A percentile compares a stretch with the other conserved stretches of the same genome.
phyloP scores from a whole-genome alignment of 2,888 invertebrate species.

The Drosophila formosana region DNA sequence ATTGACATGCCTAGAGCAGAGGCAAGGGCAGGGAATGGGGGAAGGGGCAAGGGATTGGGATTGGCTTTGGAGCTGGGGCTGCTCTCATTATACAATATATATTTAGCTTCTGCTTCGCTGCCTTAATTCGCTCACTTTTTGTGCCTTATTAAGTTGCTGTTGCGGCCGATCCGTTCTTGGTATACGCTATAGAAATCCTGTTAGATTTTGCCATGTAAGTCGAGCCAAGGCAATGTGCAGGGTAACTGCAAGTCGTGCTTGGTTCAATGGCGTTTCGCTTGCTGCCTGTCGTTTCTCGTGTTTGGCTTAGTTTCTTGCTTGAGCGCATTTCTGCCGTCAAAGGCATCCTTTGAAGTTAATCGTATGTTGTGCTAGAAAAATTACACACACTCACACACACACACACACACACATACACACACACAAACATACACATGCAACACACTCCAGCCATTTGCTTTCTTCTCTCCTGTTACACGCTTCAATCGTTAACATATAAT shows the following conservation, averaged over 20 bases:
- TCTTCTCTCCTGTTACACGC: slow-evolving; percentile 47
- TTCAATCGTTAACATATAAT: slow-evolving; percentile 68
- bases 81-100: slow-evolving; percentile 65
- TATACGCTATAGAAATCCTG: background rate
- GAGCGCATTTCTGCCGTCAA: slow-evolving; percentile 76
- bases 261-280: slow-evolving; percentile 22
- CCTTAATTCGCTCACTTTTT: slow-evolving; percentile 66
- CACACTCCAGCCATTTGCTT: slow-evolving; percentile 33
- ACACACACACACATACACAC: slow-evolving; percentile 11
- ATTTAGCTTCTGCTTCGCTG: slow-evolving; percentile 66
- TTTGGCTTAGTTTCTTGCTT: slow-evolving; percentile 76
- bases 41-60: background rate
- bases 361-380: slow-evolving; percentile 68
- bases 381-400: slow-evolving; percentile 42
- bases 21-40: slow-evolving; percentile 1
- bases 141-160: slow-evolving; percentile 39
- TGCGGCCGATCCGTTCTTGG: background rate
- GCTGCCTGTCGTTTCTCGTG: slow-evolving; percentile 33
- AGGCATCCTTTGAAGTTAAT: slow-evolving; percentile 81
- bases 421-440: background rate
- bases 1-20: slow-evolving; percentile 46
- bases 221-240: slow-evolving; percentile 11
- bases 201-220: background rate
- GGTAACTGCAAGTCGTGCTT: slow-evolving; percentile 17
- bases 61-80: slow-evolving; percentile 23